These are phyloP conservation scores for Brachyistius frenatus DNA, from an alignment of 2,113 vertebrate genomes.

Conservation along the genomic window DNA sequence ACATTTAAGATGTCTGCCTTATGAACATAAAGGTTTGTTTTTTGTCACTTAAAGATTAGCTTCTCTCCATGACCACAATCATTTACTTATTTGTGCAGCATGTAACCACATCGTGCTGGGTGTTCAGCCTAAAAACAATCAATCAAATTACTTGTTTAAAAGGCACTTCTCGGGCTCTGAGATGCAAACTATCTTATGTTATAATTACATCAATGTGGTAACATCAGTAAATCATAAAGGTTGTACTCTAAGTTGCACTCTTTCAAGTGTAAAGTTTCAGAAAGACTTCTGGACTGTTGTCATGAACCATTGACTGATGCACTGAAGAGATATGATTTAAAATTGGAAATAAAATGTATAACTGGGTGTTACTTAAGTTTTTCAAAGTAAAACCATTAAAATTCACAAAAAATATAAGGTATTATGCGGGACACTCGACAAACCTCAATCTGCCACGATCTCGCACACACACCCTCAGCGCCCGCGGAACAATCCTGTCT, in stretches of 20 bases:
- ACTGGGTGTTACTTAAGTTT: too few species aligned
- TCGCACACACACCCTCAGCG: not conserved
- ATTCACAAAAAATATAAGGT: not conserved
- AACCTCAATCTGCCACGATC: not conserved
- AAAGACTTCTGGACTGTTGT: conserved; percentile 3
- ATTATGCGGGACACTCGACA: not conserved
- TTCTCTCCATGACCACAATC: too few species aligned
- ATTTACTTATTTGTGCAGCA: too few species aligned
- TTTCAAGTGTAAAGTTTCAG: not conserved
- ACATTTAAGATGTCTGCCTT: not conserved
- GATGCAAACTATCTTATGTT: not conserved
- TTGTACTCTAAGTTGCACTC: not conserved
- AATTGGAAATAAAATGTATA: not conserved
- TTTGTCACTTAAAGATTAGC: too few species aligned
- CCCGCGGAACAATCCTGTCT: conserved; percentile 2
- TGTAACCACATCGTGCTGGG: too few species aligned
- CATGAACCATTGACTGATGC: not conserved
- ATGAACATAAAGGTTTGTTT: not conserved
- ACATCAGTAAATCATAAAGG: conserved; percentile 4
- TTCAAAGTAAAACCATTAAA: not conserved
- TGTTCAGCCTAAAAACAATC: too few species aligned
- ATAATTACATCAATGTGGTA: not conserved
- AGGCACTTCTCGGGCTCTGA: too few species aligned
- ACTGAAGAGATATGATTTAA: not conserved
- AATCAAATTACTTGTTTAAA: too few species aligned